Evolutionary conservation across 92 coral and sea anemone species (phyloP).

Genomic region (Zoanthus sansibaricus): DNA sequence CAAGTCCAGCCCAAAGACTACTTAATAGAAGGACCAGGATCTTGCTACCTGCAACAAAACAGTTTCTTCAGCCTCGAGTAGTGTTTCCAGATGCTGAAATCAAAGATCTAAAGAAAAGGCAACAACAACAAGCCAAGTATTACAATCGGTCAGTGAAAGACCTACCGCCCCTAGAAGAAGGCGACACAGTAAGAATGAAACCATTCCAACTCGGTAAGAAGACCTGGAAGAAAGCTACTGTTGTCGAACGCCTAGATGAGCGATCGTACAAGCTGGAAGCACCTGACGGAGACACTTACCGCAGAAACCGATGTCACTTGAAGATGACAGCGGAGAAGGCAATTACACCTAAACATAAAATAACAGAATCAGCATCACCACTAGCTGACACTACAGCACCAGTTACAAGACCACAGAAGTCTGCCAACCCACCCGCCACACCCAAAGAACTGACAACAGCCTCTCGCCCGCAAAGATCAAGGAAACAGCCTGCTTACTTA

Average conservation of each 20-base stretch:
- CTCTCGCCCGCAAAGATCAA: too few species aligned
- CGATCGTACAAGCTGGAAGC: slow-evolving; percentile 53
- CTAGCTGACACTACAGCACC: too few species aligned
- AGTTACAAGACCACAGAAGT: too few species aligned
- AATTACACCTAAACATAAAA: too few species aligned
- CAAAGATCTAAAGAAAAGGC: not conserved
- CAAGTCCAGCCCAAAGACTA: too few species aligned
- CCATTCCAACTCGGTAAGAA: slow-evolving; percentile 49
- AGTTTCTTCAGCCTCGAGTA: not conserved
- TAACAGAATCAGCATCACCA: too few species aligned
- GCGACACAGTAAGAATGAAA: slow-evolving; percentile 43
- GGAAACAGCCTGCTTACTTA: too few species aligned
- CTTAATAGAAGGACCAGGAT: not conserved
- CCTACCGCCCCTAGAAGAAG: slow-evolving; percentile 41
- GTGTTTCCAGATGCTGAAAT: not conserved
- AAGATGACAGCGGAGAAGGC: not conserved
- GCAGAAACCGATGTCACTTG: slow-evolving; percentile 43
- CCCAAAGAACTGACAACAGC: too few species aligned
- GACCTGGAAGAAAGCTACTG: slow-evolving; percentile 43
- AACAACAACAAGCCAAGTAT: not conserved
- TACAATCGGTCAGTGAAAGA: not conserved
- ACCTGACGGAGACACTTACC: not conserved
- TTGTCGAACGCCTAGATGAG: slow-evolving; percentile 36
- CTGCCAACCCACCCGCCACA: too few species aligned
- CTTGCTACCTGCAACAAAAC: slow-evolving; percentile 22